Evolutionary conservation across 2,888 invertebrate species (phyloP).

Genomic region (Drosophila lacicola): DNA sequence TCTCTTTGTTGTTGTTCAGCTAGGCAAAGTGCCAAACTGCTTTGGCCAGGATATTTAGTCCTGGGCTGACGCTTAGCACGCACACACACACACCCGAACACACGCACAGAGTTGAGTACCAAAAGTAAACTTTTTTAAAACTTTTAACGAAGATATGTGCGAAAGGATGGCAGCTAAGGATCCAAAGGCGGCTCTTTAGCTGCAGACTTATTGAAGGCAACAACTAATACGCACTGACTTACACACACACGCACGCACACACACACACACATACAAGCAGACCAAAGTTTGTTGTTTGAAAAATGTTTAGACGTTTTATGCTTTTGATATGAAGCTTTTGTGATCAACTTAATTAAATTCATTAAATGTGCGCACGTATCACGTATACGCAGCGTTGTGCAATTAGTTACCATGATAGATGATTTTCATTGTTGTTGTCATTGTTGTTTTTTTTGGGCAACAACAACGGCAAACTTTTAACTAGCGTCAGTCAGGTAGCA

Average conservation of each 20-base stretch:
- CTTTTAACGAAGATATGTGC: conserved; percentile 73
- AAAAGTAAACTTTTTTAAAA: conserved; percentile 68
- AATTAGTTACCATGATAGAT: conserved; percentile 63
- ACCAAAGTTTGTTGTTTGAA: conserved; percentile 53
- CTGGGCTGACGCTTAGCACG: conserved; percentile 23
- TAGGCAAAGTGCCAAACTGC: conserved; percentile 68
- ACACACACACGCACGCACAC: conserved; percentile 3
- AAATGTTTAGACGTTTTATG: conserved; percentile 63
- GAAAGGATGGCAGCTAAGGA: conserved; percentile 22
- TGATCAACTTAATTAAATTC: conserved; percentile 78
- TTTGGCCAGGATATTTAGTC: conserved; percentile 45
- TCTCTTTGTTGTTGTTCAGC: conserved; percentile 28
- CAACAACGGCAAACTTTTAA: conserved; percentile 36
- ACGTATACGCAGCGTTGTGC: conserved; percentile 56
- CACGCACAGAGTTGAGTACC: conserved; percentile 8
- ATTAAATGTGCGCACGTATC: conserved; percentile 59
- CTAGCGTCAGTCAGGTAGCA: conserved; percentile 13
- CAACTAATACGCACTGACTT: conserved; percentile 22
- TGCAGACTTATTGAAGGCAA: conserved; percentile 40
- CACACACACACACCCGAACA: conserved; percentile 2
- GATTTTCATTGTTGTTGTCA: conserved; percentile 20
- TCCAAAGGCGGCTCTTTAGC: conserved; percentile 31
- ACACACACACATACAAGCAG: not conserved
- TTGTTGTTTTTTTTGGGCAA: conserved; percentile 7
- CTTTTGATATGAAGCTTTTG: conserved; percentile 62